Base-by-base conservation (phyloP, 2,113 vertebrate species). In the Halichoeres trimaculatus region DNA sequence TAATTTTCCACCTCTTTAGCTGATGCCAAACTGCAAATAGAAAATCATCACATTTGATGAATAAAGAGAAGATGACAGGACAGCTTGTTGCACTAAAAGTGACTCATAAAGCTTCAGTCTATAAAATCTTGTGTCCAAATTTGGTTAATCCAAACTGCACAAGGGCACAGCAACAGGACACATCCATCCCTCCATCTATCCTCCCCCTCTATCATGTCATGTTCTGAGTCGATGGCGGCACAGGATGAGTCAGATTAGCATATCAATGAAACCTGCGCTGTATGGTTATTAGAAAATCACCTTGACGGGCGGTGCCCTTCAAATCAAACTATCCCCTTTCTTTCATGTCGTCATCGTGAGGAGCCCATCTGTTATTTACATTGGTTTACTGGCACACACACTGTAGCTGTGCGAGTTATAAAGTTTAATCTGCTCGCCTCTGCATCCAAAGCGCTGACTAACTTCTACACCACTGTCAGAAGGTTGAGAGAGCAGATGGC, bases 401-500 rank as follows among this genome's bases (percentile, higher is more conserved):
- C 52, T 64, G 54, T 58, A 66, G 70, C 35, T 54, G 54, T 65
- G 65, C 1, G 30, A 74, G 30, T 65, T 26, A 67, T 52, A 78
- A 68, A 73, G 62, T 70, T 77, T 85, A 73, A 86, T 82, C 80
- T 70, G 54, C 24, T 60, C 16, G 56, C 41, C 55, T 66, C 64
- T 59, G 26, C 23, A 72, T 70, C 4, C n/a, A 67, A 79, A 78
- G 52, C 58, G n/a, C 35, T 48, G 52, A 70, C 58, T 23, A 67
- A 53, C 38, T 10, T 78, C 76, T 64, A 30, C 63, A 70, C 69
- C 54, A 48, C 36, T 63, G 60, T 70, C 74, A 57, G 53, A 22
- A 67, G 63, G 68, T 58, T 65, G 51, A 70, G 41, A 64, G 59
- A 85, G 66, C 86, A 90, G 85, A 85, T 88, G 86, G 86, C 8